These are phyloP conservation scores for Esox masquinongy DNA, from an alignment of 2,797 vertebrate species.

Conservation along the genomic window DNA sequence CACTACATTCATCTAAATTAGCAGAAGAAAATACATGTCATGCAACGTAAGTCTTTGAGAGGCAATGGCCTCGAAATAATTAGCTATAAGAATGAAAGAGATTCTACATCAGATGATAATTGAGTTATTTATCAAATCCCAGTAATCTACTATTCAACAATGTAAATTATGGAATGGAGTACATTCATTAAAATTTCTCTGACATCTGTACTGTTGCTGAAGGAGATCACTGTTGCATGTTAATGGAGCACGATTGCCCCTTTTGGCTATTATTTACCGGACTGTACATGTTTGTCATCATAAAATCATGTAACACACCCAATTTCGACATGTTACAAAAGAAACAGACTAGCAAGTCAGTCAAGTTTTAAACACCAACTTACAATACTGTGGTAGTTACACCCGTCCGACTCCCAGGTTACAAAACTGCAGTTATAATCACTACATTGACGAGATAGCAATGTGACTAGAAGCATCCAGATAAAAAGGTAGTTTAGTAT, in stretches of 20 bases:
- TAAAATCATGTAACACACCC: conserved; percentile 33
- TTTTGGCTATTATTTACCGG: background rate
- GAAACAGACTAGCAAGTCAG: conserved; percentile 44
- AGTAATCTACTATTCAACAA: conserved; percentile 2
- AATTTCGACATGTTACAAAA: conserved; percentile 11
- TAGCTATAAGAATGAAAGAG: background rate
- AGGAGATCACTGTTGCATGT: background rate
- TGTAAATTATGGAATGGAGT: background rate
- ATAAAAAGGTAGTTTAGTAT: background rate
- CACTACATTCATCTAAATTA: too few relatives aligned
- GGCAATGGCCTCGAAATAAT: conserved; percentile 72
- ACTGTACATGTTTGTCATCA: background rate
- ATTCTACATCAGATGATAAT: too few relatives aligned
- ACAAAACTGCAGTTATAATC: background rate
- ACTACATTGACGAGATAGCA: background rate
- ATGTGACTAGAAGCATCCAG: background rate
- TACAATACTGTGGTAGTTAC: background rate
- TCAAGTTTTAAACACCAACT: conserved; percentile 42
- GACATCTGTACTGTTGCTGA: too few relatives aligned
- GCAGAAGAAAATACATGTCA: background rate
- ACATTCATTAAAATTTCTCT: too few relatives aligned
- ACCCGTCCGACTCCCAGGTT: conserved; percentile 17
- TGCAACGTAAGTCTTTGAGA: background rate
- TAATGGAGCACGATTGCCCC: background rate
- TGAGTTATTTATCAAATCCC: too few relatives aligned